phyloP scores from a whole-genome alignment of 2,888 invertebrate species.

The Perithous albicinctus region DNA sequence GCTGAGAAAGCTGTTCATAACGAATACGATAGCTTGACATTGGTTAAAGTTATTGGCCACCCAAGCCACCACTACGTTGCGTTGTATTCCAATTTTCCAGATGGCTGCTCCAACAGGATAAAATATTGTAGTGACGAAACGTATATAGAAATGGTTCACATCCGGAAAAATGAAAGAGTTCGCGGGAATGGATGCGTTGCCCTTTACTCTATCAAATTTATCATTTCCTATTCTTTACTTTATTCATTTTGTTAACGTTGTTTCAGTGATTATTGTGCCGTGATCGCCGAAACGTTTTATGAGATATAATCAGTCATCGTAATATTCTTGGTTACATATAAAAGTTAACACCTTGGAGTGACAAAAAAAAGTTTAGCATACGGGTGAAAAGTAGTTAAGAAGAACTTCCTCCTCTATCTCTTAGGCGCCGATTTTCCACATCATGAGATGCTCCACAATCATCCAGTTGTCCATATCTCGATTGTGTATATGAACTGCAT shows the following conservation, averaged over 20 bases:
- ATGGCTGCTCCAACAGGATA: constrained; percentile 66
- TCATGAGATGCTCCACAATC: no score
- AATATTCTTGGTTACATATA: background rate
- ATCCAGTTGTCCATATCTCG: no score
- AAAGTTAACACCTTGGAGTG: background rate
- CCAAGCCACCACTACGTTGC: constrained; percentile 42
- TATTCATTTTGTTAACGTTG: constrained; percentile 17
- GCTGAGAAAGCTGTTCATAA: constrained; percentile 63
- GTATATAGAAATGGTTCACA: constrained; percentile 19
- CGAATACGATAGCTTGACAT: constrained; percentile 68
- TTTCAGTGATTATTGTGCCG: background rate
- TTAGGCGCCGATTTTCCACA: no score
- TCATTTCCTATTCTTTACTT: constrained; percentile 26
- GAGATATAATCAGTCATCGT: background rate
- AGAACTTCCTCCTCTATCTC: no score
- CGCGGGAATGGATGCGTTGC: constrained; percentile 33
- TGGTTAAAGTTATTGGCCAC: constrained; percentile 71
- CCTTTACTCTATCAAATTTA: background rate
- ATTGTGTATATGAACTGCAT: no score
- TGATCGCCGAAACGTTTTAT: background rate
- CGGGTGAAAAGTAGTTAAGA: no score
- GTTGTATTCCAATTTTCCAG: constrained; percentile 73
- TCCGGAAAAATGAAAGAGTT: constrained; percentile 39
- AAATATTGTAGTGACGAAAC: constrained; percentile 69
- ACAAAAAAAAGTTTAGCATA: background rate